Evolutionary conservation across 2,113 vertebrate genomes (phyloP).

Genomic region (Oreochromis tanganicae): DNA sequence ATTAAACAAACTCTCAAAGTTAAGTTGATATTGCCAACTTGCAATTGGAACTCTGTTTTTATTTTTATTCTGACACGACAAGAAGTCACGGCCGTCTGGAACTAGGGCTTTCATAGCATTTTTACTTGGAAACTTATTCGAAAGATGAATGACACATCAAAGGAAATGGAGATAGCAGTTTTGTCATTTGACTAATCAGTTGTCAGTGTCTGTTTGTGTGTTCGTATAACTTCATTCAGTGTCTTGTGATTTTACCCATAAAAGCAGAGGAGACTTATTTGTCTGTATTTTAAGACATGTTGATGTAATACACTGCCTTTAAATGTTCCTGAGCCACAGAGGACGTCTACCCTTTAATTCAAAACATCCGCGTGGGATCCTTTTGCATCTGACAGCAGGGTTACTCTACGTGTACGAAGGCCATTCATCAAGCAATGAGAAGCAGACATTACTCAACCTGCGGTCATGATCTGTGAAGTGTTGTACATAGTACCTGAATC

Average conservation of each 20-base stretch:
- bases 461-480: background rate
- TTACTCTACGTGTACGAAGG: background rate
- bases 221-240: background rate
- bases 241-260: background rate
- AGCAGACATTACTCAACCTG: background rate
- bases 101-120: background rate
- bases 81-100: background rate
- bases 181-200: background rate
- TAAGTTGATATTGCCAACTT: background rate
- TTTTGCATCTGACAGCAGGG: background rate
- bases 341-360: background rate
- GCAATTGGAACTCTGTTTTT: background rate
- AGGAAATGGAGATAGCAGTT: background rate
- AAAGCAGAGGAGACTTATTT: background rate
- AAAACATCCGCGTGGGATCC: background rate
- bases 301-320: background rate
- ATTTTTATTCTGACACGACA: background rate
- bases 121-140: background rate
- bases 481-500: background rate
- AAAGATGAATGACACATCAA: background rate
- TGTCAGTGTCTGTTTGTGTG: background rate
- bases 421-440: background rate
- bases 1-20: background rate
- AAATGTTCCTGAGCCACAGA: background rate
- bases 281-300: background rate